Percentiles rank a stretch among this genome's conserved stretches.
These are phyloP conservation scores for Galendromus occidentalis DNA, from an alignment of 1,140 invertebrate genomes.

Conservation along the genomic window DNA sequence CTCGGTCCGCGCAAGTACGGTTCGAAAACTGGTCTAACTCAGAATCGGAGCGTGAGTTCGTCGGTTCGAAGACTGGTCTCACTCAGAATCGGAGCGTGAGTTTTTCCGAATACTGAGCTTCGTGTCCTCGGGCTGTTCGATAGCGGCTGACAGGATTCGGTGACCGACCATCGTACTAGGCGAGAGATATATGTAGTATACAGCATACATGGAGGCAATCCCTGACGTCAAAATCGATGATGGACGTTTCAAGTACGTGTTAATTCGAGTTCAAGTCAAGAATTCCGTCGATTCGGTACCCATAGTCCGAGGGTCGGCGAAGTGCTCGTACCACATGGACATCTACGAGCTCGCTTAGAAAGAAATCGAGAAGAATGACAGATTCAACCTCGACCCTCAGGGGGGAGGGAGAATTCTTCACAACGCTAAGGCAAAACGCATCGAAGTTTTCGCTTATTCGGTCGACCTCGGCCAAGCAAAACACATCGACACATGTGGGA, in stretches of 20 bases:
- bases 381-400: background rate
- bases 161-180: no score
- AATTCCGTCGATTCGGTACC: background rate
- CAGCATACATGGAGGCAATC: constrained; percentile 9
- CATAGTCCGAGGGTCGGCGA: background rate
- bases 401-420: constrained; percentile 7
- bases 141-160: no score
- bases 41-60: no score
- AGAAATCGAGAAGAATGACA: background rate
- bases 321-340: background rate
- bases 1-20: no score
- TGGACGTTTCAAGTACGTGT: constrained; percentile 13
- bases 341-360: constrained; percentile 1
- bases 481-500: background rate
- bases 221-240: constrained; percentile 11
- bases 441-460: constrained; percentile 13
- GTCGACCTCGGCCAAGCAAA: constrained; percentile 9
- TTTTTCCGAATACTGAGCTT: no score
- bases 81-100: no score
- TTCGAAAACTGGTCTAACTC: no score
- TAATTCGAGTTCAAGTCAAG: constrained; percentile 4
- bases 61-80: no score
- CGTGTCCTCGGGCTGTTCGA: no score
- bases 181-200: no score
- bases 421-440: constrained; percentile 6